Conservation (phyloP, 30 jellyfish, hydroid and myxozoan species). For the Euphysa ruthae region DNA sequence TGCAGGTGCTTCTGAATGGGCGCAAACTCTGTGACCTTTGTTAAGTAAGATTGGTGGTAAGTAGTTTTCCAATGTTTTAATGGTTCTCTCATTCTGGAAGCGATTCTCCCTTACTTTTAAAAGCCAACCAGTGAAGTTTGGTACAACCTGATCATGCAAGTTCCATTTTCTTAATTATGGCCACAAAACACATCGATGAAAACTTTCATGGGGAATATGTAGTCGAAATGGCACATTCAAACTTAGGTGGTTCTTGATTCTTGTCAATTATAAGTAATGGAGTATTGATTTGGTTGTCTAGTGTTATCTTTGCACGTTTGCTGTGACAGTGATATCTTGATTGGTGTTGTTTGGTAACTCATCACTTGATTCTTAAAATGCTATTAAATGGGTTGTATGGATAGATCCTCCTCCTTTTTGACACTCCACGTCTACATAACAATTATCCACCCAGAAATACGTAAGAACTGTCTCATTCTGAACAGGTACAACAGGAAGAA, state of each 20-base stretch:
- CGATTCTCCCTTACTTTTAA: neutral
- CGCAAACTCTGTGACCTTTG: too few species aligned
- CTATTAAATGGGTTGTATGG: constrained; percentile 18
- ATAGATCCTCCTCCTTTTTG: constrained; percentile 1
- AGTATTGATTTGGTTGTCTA: too few species aligned
- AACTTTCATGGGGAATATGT: too few species aligned
- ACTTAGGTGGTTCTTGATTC: constrained; percentile 13
- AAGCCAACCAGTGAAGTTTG: neutral
- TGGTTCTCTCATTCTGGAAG: neutral
- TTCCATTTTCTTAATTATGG: neutral
- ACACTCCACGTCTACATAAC: constrained; percentile 8
- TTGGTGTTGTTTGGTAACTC: too few species aligned
- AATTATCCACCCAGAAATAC: constrained; percentile 30
- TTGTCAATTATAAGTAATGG: constrained; percentile 20
- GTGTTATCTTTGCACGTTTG: neutral
- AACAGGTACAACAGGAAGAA: too few species aligned
- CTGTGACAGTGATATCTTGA: neutral
- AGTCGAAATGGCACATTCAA: neutral
- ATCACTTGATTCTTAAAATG: constrained; percentile 18
- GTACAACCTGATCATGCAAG: neutral
- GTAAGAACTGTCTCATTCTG: constrained; percentile 11
- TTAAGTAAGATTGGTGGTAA: constrained; percentile 24
- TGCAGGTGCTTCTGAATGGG: too few species aligned
- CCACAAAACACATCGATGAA: neutral
- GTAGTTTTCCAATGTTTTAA: constrained; percentile 14